Base-by-base conservation (phyloP, 2,797 vertebrate genomes). In the Heterohyrax brucei region DNA sequence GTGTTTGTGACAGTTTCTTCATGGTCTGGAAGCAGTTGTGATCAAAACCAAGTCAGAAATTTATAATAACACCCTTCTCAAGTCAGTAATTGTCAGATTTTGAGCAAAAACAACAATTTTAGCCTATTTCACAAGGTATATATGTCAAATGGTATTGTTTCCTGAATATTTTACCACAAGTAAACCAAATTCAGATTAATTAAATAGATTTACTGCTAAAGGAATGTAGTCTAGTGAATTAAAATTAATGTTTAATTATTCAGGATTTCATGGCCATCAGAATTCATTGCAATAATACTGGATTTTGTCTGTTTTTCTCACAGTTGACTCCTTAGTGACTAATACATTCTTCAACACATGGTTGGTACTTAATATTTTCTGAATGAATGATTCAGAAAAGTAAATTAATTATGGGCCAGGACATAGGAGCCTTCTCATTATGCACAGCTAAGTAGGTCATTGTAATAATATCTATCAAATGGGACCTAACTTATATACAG, bases 381-480 rank as follows among this genome's bases (percentile, higher is more conserved):
- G 26, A 95, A 95, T 59, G 83, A 90, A 94, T 97, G 53, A 89
- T 89, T 94, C 64, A 96, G 64, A 75, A 92, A 94, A 96, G 19
- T 50, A 87, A 79, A 28, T 94, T 87, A 94, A 84, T 87, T 84
- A 93, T 87, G 14, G 64, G 16, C 68, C 22, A 87, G 12, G 16
- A 72, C 12, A 80, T 82, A 28, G 18, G 33, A 83, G 10, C 79
- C 77, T 14, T 64, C 62, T 86, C 21, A 64, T 83, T 62, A 82
- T 21, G 8, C 85, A 44, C 10, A 85, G 28, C n/a, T 93, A 90
- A 89, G 16, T 53, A 70, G 44, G 10, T 83, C 84, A 85, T 76
- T 79, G 56, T 77, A 62, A 53, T 46, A 83, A 79, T 96, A 53
- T 26, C 82, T 33, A 44, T 87, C 62, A 91, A 89, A 80, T 56